Evolutionary conservation across 1,140 invertebrate genomes (phyloP), one percentile per base, ranked within the genome.

Genomic region (Diabrotica undecimpunctata): DNA sequence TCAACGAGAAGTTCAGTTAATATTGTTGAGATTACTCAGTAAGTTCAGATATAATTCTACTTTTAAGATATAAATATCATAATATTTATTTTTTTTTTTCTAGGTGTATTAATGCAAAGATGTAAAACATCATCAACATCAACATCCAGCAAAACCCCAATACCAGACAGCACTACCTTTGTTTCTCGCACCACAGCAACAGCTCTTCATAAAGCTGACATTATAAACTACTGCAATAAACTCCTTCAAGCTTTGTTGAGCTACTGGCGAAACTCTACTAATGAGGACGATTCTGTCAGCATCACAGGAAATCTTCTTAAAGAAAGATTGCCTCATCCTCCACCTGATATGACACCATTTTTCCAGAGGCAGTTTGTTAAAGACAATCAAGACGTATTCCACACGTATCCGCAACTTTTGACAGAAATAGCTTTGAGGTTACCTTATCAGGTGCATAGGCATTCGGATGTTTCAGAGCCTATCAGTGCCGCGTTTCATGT

Each of bases 311-410:
- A 81, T 64, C 78, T 96, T 56, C 78, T 98, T 11, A 95, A 94
- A 77, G 90, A 93, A 41, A 91, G 92, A 69, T 86, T 90, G 7
- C 84, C 89, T 2, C 84, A 88, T 12, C 87, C 92, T 6, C 87
- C 93, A 55, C 95, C 94, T 2, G 94, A 97, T 75, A 96, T 97
- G 91, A 92, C 93, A 6, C 96, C 96, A 50, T 95, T 99, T 79
- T 98, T 98, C 82, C 84, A 96, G 14, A 88, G 92, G 56, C 94
- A 95, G 75, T 96, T 96, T 79, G 89, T 97, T 7, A 95, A 95
- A 78, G 88, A 83, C 80, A 72, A 96, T 80, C 89, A 93, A 0
- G 95, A 98, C 79, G 90, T 98, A 10, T 97, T 99, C 77, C 91
- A 96, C 75, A 91, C 91, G 13, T 97, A 97, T 80, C 92, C 94